Base-by-base conservation (phyloP, 2,888 invertebrate genomes). In the Drosophila seclusa region DNA sequence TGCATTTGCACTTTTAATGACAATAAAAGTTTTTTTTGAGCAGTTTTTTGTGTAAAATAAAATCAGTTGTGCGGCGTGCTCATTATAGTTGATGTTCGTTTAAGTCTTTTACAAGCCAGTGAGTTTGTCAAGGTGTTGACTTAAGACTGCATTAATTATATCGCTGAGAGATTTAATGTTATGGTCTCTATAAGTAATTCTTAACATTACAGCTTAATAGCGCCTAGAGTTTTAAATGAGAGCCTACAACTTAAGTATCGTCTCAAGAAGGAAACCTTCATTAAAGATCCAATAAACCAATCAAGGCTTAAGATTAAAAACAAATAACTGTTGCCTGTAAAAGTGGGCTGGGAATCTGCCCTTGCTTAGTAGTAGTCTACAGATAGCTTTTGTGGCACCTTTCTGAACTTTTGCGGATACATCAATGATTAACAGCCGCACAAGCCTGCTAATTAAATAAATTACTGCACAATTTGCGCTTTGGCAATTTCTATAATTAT, bases 401-500 rank as follows among this genome's bases (percentile, higher is more conserved):
- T 8, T 8, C 2, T 45, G 7, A 16, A 24, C 2, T 16, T 24
- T 8, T 27, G 45, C 16, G 21, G 45, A 45, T 7, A 24, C 16
- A 45, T 8, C 24, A 24, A 24, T 8, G 4, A 4, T 24, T 8
- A 16, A 16, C 7, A 45, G 49, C 7, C 24, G 11, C 13, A 38
- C 7, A 18, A n/a, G 6, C 6, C 7, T 31, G 29, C 13, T 38
- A 67, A 50, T n/a, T 67, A 45, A n/a, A 7, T 16, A 45, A 42
- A 27, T 50, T 48, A 34, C 27, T 38, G n/a, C 31, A 21, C 16
- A 50, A 36, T 34, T 63, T 32, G 16, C 38, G 11, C 24, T 32
- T 2, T 31, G 68, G 69, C 50, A 71, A 80, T 87, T 84, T 70
- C 68, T 72, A 78, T 78, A 85, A 83, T 83, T 83, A 69, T 64